These are phyloP conservation scores for Holothuria leucospilota DNA, from an alignment of 53 echinoderm and acorn worm species.

Conservation along the genomic window DNA sequence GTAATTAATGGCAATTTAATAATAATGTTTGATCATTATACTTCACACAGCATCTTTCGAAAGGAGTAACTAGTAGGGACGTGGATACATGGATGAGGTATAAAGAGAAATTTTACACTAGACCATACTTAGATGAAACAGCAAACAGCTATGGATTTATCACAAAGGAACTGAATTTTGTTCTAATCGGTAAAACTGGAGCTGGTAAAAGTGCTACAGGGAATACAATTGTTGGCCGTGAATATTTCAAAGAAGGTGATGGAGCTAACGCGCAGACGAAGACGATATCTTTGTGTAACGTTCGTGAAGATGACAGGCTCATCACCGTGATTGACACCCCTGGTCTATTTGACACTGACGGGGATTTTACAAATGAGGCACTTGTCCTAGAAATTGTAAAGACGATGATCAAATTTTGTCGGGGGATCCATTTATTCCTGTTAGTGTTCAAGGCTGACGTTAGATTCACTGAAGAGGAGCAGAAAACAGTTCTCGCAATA, in stretches of 20 bases:
- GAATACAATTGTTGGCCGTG: background rate
- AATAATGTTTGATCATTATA: no score
- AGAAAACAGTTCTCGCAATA: background rate
- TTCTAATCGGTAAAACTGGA: conserved; percentile 15
- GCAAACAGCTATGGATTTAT: background rate
- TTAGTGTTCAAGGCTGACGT: background rate
- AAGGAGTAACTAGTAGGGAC: no score
- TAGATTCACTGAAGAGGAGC: background rate
- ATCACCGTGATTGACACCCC: conserved; percentile 3
- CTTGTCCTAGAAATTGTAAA: background rate
- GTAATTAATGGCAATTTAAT: no score
- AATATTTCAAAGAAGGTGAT: background rate
- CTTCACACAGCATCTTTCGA: no score
- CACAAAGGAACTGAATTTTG: background rate
- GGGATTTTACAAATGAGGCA: conserved; percentile 8
- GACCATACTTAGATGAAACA: no score
- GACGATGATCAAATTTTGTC: background rate
- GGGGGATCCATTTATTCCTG: conserved; percentile 10
- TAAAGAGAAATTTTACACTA: no score
- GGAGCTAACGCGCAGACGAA: background rate
- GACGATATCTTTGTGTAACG: background rate
- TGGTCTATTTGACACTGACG: conserved; percentile 8
- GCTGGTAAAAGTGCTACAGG: conserved; percentile 26
- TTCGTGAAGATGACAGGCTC: background rate
- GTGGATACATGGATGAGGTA: no score